phyloP scores from a whole-genome alignment of 2,113 vertebrate genomes.

The Embiotoca jacksoni region DNA sequence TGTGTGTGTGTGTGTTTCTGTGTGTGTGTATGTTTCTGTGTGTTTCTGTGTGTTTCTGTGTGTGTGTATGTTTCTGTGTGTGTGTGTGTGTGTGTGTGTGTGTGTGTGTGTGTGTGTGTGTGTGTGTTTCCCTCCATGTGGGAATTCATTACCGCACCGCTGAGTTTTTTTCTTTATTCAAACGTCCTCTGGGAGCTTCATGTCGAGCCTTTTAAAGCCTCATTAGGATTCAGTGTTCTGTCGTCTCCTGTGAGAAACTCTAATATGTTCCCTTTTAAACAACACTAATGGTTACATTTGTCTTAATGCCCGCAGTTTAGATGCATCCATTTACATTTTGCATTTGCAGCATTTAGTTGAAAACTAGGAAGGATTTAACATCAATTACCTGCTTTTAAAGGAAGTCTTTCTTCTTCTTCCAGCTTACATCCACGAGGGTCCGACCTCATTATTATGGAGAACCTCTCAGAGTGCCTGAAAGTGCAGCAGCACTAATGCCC shows the following conservation, averaged over 20 bases:
- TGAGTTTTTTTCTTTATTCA: not conserved
- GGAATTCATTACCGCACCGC: constrained; percentile 33
- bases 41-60: too few species aligned
- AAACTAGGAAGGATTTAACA: not conserved
- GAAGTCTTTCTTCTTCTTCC: not conserved
- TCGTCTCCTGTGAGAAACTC: constrained; percentile 18
- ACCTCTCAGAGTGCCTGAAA: too few species aligned
- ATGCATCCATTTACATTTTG: constrained; percentile 19
- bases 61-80: too few species aligned
- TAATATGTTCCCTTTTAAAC: constrained; percentile 22
- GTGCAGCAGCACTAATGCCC: too few species aligned
- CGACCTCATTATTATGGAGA: too few species aligned
- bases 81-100: too few species aligned
- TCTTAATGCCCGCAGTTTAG: constrained; percentile 21
- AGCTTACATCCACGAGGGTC: too few species aligned
- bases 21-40: too few species aligned
- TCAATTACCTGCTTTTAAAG: not conserved
- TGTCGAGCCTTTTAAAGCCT: constrained; percentile 44
- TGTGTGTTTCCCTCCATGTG: constrained; percentile 20
- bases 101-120: not conserved
- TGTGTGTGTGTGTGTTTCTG: too few species aligned
- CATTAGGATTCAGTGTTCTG: constrained; percentile 37
- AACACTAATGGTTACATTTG: constrained; percentile 27
- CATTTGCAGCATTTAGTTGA: constrained; percentile 9
- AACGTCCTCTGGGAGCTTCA: constrained; percentile 39